Evolutionary conservation across 2,113 vertebrate species (phyloP).

Genomic region (Donacobius atricapilla): DNA sequence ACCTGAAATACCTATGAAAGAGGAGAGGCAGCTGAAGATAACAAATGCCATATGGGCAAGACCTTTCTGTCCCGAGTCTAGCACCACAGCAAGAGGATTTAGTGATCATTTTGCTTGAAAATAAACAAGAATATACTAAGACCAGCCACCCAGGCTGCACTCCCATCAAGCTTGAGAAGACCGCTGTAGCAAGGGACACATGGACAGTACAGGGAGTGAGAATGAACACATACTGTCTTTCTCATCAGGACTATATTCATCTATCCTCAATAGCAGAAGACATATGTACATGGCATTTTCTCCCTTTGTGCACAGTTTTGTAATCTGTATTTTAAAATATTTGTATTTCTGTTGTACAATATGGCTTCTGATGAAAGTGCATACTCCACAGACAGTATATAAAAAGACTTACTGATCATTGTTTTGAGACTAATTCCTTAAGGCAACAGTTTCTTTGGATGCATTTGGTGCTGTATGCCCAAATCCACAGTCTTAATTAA

Average conservation of each 20-base stretch:
- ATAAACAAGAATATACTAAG: not conserved
- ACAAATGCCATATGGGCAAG: constrained; percentile 35
- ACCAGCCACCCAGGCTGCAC: not conserved
- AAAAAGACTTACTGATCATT: not conserved
- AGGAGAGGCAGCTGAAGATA: constrained; percentile 25
- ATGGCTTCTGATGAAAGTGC: not conserved
- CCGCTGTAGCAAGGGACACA: not conserved
- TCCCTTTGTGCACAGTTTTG: not conserved
- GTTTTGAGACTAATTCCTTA: not conserved
- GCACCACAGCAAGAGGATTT: not conserved
- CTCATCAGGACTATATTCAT: not conserved
- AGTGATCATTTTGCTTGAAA: not conserved
- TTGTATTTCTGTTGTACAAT: not conserved
- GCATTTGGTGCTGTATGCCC: not conserved
- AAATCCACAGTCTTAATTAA: not conserved
- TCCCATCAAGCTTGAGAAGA: not conserved
- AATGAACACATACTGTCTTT: not conserved
- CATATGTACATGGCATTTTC: not conserved
- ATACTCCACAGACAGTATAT: not conserved
- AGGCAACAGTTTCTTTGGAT: not conserved
- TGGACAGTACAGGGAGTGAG: not conserved
- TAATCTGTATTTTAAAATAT: not conserved
- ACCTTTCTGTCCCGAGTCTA: not conserved
- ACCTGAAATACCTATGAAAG: constrained; percentile 13
- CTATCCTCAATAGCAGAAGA: not conserved